phyloP scores from a whole-genome alignment of 1,140 invertebrate species.

The Habropoda laboriosa region DNA sequence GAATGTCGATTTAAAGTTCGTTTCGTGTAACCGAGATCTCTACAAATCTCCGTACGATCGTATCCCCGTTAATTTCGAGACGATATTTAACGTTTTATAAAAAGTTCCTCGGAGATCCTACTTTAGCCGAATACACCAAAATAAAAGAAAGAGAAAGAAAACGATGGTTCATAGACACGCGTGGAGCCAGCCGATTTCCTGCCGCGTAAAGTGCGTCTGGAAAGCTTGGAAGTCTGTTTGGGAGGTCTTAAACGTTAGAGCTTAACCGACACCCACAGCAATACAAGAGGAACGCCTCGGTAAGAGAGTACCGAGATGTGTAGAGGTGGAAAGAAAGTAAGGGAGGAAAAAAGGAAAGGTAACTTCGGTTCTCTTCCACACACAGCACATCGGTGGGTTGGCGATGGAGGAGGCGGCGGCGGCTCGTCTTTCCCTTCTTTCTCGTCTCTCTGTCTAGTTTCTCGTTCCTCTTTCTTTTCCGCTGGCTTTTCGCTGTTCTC shows the following conservation, averaged over 20 bases:
- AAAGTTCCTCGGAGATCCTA: no score
- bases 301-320: conserved; percentile 39
- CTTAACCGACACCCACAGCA: conserved; percentile 39
- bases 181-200: not conserved
- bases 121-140: no score
- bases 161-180: no score
- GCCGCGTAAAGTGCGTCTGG: conserved; percentile 28
- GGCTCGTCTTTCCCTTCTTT: conserved; percentile 40
- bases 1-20: not conserved
- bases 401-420: not conserved
- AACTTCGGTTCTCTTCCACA: conserved; percentile 32
- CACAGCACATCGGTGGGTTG: no score
- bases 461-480: not conserved
- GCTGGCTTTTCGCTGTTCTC: not conserved
- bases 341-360: conserved; percentile 26
- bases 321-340: conserved; percentile 21
- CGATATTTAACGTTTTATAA: no score
- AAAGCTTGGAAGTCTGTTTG: conserved; percentile 42
- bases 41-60: no score
- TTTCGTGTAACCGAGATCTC: not conserved
- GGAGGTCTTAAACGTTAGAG: conserved; percentile 46
- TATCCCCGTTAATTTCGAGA: not conserved
- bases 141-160: no score
- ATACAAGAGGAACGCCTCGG: conserved; percentile 20
- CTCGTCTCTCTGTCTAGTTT: not conserved